Evolutionary conservation across 1,140 invertebrate species (phyloP), one percentile per base, ranked within the genome.

Genomic region (Daktulosphaira vitifoliae): DNA sequence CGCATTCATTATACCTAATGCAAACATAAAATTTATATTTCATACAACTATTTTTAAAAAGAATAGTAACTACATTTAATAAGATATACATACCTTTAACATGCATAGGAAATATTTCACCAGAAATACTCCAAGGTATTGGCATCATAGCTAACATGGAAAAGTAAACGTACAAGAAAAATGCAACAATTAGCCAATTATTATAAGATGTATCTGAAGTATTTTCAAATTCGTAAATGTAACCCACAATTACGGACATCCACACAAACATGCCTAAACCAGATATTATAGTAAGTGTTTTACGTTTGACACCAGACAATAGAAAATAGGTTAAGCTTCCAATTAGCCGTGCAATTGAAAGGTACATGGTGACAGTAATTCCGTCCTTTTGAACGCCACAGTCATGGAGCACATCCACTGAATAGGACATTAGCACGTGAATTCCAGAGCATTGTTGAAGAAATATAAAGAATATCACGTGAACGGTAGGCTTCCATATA

Each of bases 401-500:
- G 25, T 84, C 80, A 65, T 82, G 78, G 69, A 87, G 81, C 69
- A 87, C 80, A 62, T 79, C 80, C 1, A 87, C 83, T 0, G 83
- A 82, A 69, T 89, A 89, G 72, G 86, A 89, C 37, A 89, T 76
- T 4, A 90, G 82, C 1, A 85, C 82, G 74, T 89, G 86, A 18
- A 87, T 84, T 3, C 85, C 85, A 0, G 81, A 82, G 52, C 84
- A 76, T 70, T 86, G 84, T 78, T 87, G 85, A 65, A 85, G 81
- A 5, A 82, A 71, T 73, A 87, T 86, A 71, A 86, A 81, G 0
- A 76, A 66, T 2, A 85, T 75, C 0, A 85, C 74, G 6, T 85
- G 77, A 0, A 80, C 65, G 68, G 86, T 84, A 0, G 85, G 84
- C 69, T 84, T 84, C 67, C 84, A 74, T 0, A 80, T 76, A 44